Evolutionary conservation across 2,888 invertebrate species (phyloP).

Genomic region (Koerneria pararmatus): DNA sequence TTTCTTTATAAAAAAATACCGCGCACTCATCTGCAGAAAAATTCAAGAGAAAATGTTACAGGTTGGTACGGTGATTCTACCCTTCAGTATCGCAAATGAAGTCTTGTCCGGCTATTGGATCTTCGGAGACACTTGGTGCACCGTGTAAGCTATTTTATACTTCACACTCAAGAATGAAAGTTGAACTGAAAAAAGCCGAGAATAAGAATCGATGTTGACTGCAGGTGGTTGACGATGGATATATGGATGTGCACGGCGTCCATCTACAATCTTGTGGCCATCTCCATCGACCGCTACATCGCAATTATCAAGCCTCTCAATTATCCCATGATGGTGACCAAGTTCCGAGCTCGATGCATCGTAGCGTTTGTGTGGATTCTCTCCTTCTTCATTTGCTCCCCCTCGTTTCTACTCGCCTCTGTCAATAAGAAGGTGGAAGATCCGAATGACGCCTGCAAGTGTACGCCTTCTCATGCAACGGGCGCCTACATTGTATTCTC

Average conservation of each 20-base stretch:
- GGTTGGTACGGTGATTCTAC: slow-evolving; percentile 89
- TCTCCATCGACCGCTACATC: slow-evolving; percentile 82
- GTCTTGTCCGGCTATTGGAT: slow-evolving; percentile 80
- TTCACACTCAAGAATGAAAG: not conserved
- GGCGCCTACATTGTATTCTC: slow-evolving; percentile 77
- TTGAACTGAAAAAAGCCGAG: too few species aligned
- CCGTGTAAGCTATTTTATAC: slow-evolving; percentile 37
- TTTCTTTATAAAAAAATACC: not conserved
- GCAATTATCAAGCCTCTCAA: slow-evolving; percentile 92
- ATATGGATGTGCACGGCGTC: slow-evolving; percentile 98
- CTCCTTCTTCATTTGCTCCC: slow-evolving; percentile 92
- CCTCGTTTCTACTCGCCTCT: slow-evolving; percentile 70
- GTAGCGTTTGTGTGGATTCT: slow-evolving; percentile 81
- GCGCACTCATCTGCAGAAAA: not conserved
- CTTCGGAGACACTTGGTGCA: slow-evolving; percentile 89
- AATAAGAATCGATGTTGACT: not conserved
- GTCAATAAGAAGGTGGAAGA: slow-evolving; percentile 34
- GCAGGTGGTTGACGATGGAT: slow-evolving; percentile 85
- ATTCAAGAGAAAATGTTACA: slow-evolving; percentile 29
- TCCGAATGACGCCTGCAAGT: slow-evolving; percentile 66
- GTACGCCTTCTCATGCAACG: slow-evolving; percentile 85
- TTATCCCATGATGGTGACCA: slow-evolving; percentile 81
- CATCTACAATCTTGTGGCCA: slow-evolving; percentile 90
- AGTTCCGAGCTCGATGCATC: slow-evolving; percentile 55
- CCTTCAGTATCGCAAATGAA: slow-evolving; percentile 90